A percentile compares a stretch with the other conserved stretches of the same genome.
phyloP scores from a whole-genome alignment of 2,888 invertebrate genomes.

The Allacma fusca region DNA sequence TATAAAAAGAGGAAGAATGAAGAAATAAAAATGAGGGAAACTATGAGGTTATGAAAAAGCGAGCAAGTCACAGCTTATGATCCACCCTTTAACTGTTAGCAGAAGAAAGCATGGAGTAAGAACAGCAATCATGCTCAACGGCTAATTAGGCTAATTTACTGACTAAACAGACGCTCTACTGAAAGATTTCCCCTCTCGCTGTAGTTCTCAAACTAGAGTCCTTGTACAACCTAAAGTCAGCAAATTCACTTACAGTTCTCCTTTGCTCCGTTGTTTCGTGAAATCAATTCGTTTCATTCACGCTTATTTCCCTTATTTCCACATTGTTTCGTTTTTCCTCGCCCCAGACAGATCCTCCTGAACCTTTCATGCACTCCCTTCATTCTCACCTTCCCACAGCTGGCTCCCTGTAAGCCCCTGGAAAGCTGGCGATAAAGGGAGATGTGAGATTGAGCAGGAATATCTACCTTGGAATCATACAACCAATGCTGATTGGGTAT shows the following conservation, averaged over 20 bases:
- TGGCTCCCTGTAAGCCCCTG: too few relatives aligned
- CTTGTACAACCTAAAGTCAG: too few relatives aligned
- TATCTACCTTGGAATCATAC: background rate
- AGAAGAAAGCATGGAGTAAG: background rate
- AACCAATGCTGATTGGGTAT: background rate
- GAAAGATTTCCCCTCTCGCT: slow-evolving; percentile 9
- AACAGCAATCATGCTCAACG: slow-evolving; percentile 29
- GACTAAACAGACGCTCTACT: slow-evolving; percentile 30
- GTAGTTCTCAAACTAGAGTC: background rate
- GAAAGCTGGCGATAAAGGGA: background rate
- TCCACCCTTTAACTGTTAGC: background rate
- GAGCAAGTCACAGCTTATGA: background rate
- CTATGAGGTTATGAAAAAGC: too few relatives aligned
- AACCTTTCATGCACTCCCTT: slow-evolving; percentile 2
- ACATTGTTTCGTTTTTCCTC: background rate
- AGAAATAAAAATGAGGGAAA: background rate
- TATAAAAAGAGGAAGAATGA: slow-evolving; percentile 2
- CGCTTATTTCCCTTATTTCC: background rate
- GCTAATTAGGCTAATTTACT: slow-evolving; percentile 40
- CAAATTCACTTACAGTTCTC: too few relatives aligned
- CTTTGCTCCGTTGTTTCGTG: too few relatives aligned
- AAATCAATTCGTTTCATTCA: slow-evolving; percentile 2
- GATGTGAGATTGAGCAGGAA: slow-evolving; percentile 32
- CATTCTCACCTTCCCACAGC: too few relatives aligned
- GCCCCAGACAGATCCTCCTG: slow-evolving; percentile 5